Evolutionary conservation across 2,113 vertebrate genomes (phyloP).

Genomic region (Rhynchomys soricoides): DNA sequence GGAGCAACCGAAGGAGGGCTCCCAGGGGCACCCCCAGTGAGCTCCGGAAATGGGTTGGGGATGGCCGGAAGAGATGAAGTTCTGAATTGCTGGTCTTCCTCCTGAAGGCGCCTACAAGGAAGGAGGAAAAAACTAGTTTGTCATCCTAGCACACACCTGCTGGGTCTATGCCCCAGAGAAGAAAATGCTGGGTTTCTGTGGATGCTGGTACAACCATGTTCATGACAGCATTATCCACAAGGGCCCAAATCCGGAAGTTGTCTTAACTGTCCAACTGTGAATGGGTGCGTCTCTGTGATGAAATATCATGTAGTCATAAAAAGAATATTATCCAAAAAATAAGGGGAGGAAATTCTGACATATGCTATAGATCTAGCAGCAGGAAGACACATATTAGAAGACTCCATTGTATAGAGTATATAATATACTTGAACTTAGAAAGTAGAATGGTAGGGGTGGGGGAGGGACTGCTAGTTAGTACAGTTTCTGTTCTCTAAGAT

Average conservation of each 20-base stretch:
- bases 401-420: accelerated
- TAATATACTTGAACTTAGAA: accelerated
- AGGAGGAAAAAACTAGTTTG: slow-evolving; percentile 49
- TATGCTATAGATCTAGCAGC: accelerated
- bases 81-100: slow-evolving; percentile 93
- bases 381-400: background rate
- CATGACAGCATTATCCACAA: background rate
- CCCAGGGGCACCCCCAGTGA: slow-evolving; percentile 90
- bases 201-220: accelerated
- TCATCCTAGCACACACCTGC: accelerated
- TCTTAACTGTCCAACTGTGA: accelerated
- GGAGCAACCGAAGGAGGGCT: slow-evolving; percentile 92
- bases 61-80: slow-evolving; percentile 97
- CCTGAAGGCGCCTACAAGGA: slow-evolving; percentile 92
- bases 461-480: accelerated
- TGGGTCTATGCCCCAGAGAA: background rate
- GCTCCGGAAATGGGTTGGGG: slow-evolving; percentile 98
- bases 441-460: accelerated
- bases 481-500: background rate
- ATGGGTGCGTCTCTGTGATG: accelerated
- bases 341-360: background rate
- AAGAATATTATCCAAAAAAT: background rate
- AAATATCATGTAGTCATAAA: background rate
- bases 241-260: background rate
- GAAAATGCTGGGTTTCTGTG: background rate